phyloP scores from a whole-genome alignment of 2,113 vertebrate genomes.

The Pygathrix nemaeus region DNA sequence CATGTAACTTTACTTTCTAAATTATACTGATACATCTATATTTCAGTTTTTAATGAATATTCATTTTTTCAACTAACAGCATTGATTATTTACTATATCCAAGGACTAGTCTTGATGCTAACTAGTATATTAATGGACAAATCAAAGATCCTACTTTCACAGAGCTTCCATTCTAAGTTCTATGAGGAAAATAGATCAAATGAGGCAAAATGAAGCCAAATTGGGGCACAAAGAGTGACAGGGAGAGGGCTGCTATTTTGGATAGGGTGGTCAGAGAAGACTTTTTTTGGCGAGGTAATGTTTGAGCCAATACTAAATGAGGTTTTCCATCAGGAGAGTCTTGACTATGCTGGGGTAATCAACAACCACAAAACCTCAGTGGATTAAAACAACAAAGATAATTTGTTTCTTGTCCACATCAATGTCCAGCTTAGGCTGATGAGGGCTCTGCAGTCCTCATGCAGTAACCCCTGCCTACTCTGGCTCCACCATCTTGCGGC shows the following conservation, averaged over 20 bases:
- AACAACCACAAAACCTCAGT: neutral
- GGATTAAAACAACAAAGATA: neutral
- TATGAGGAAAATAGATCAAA: neutral
- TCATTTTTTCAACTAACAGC: neutral
- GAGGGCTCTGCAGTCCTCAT: neutral
- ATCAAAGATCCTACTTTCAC: neutral
- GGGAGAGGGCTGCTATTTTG: neutral
- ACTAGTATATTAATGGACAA: neutral
- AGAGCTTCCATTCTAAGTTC: neutral
- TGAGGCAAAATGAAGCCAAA: neutral
- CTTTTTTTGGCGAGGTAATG: neutral
- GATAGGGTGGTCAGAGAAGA: neutral
- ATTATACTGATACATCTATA: neutral
- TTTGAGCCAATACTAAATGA: neutral
- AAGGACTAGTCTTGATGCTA: neutral
- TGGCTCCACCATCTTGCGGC: neutral
- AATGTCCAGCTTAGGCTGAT: neutral
- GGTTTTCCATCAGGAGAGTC: neutral
- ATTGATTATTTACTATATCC: neutral
- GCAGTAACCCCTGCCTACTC: rapidly evolving
- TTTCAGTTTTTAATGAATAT: constrained; percentile 12
- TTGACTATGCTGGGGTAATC: neutral
- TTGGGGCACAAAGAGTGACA: neutral
- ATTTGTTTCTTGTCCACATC: neutral
- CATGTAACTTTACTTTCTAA: neutral